Conservation (phyloP, 2,797 vertebrate species). For the Sebastes ruberrimus region DNA sequence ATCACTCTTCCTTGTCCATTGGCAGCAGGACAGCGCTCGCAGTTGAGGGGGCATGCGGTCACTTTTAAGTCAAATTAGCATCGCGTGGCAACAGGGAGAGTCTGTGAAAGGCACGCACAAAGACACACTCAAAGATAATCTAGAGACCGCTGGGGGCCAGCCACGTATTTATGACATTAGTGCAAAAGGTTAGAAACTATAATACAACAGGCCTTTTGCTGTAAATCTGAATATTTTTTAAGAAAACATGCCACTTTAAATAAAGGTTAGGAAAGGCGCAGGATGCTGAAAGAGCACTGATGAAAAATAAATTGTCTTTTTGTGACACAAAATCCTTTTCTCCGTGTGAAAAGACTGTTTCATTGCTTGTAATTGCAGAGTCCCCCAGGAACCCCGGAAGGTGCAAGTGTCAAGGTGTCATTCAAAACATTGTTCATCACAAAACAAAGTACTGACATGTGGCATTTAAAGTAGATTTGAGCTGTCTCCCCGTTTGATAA, state of each 20-base stretch:
- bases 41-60: conserved; percentile 42
- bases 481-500: conserved; percentile 54
- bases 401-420: conserved; percentile 67
- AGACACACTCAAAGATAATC: conserved; percentile 40
- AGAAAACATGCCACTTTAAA: background rate
- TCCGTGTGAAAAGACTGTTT: conserved; percentile 13
- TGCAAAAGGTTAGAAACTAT: conserved; percentile 36
- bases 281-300: background rate
- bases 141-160: conserved; percentile 18
- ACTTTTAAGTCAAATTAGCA: conserved; percentile 71
- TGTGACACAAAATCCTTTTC: background rate
- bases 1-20: conserved; percentile 56
- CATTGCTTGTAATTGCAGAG: conserved; percentile 59
- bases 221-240: background rate
- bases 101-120: conserved; percentile 39
- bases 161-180: conserved; percentile 15
- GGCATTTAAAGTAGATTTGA: conserved; percentile 57
- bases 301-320: background rate
- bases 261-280: background rate
- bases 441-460: conserved; percentile 45
- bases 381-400: conserved; percentile 50
- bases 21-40: conserved; percentile 55
- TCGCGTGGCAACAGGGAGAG: conserved; percentile 33
- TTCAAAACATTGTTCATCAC: conserved; percentile 48
- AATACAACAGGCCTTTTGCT: background rate